Evolutionary conservation across 2,797 vertebrate species (phyloP), one percentile per base, ranked within the genome.

Genomic region (Phylloscopus collybita): DNA sequence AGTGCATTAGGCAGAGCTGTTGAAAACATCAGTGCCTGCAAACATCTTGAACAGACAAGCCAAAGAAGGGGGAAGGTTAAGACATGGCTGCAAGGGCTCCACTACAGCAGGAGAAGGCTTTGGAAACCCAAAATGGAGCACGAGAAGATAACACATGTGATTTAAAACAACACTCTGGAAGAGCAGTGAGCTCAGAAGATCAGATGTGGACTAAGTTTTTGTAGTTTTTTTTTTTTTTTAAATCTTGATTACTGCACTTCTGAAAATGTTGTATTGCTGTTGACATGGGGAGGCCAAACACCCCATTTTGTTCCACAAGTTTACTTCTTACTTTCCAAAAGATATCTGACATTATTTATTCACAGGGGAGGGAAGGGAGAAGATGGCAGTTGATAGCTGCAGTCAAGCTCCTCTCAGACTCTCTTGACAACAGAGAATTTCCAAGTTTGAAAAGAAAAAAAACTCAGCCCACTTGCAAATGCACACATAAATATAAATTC

Each of bases 401-500:
- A 50, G 72, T 49, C 32, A 45, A 62, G 57, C 27, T 72, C 56
- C 50, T 92, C 73, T 80, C 50, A 54, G 71, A 51, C 17, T 71
- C 15, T 45, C 25, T 13, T 49, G n/a, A 70, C 80, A 30, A 32
- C 16, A 27, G 54, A 83, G n/a, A 70, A 53, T 78, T 34, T 64
- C 51, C n/a, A 74, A 45, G 40, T 72, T 61, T 53, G n/a, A 20
- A 70, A 76, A 34, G 34, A 78, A 76, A 78, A 45, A 83, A 60
- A 44, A 0, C 79, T 5, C 29, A 78, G n/a, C 38, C 50, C 51
- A 60, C 32, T 70, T 82, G 34, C 66, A 88, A 88, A 26, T 60
- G 78, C 75, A 93, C 1, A 7, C 76, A 91, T 60, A 93, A 81
- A 88, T 66, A 78, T 19, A 90, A 95, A 95, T 90, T 80, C 67